Conservation (phyloP, 2,888 invertebrate genomes). For the Epinotia brunnichana region DNA sequence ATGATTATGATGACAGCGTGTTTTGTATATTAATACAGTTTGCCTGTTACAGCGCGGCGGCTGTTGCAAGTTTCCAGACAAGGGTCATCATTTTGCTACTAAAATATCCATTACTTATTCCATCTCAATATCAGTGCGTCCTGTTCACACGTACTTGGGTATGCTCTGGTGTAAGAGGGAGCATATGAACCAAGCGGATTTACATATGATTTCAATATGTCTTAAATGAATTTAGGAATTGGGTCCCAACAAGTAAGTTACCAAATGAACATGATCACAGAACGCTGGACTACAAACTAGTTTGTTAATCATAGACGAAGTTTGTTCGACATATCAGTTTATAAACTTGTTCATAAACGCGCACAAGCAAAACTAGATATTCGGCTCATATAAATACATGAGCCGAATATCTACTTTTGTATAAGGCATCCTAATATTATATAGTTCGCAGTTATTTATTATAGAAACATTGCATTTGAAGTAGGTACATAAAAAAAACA, state of each 20-base stretch:
- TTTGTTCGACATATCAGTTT: neutral
- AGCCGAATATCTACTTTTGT: no score
- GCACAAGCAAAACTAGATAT: neutral
- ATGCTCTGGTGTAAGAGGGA: neutral
- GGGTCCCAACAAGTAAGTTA: neutral
- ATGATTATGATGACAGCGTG: no score
- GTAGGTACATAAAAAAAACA: no score
- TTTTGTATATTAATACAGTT: neutral
- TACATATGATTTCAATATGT: neutral
- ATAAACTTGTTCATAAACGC: neutral
- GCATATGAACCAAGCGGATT: neutral
- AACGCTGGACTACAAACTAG: neutral
- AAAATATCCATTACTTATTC: neutral
- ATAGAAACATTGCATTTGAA: no score
- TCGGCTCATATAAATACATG: no score
- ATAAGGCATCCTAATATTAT: no score
- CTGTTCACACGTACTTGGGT: neutral
- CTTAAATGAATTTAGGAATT: neutral
- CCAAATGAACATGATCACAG: constrained; percentile 16
- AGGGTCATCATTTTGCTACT: neutral
- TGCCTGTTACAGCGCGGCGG: neutral
- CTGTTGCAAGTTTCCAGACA: neutral
- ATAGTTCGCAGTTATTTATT: no score
- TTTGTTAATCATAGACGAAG: neutral
- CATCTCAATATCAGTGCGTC: neutral